phyloP scores from a whole-genome alignment of 2,113 vertebrate species.

The Spea bombifrons region DNA sequence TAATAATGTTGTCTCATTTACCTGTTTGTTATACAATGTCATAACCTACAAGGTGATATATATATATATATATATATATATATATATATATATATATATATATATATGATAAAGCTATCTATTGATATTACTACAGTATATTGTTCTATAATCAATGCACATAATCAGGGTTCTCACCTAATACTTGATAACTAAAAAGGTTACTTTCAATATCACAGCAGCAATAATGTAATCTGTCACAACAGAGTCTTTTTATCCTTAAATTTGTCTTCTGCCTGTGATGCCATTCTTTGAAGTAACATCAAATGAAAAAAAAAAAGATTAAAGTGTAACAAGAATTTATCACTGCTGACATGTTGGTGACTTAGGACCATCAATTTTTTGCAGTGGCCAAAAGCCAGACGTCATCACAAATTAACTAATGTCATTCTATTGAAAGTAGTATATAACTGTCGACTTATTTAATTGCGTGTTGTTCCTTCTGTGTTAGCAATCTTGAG shows the following conservation, averaged over 20 bases:
- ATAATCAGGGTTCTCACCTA: constrained; percentile 34
- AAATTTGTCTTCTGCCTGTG: constrained; percentile 44
- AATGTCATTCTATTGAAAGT: constrained; percentile 3
- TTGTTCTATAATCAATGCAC: constrained; percentile 3
- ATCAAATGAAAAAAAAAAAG: constrained; percentile 47
- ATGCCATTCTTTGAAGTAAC: constrained; percentile 46
- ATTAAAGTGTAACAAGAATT: constrained; percentile 45
- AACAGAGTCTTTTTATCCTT: constrained; percentile 44
- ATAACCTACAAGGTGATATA: constrained; percentile 3
- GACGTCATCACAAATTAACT: constrained; percentile 30
- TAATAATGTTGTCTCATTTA: neutral
- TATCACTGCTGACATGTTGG: constrained; percentile 46
- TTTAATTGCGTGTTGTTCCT: neutral
- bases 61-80: constrained; percentile 19
- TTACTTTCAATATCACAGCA: constrained; percentile 40
- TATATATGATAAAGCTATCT: constrained; percentile 1
- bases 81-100: constrained; percentile 31
- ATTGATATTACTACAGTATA: no score
- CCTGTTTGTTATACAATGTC: neutral
- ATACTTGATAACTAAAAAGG: constrained; percentile 40
- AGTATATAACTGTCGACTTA: neutral
- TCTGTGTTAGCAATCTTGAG: neutral
- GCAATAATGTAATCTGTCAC: constrained; percentile 44
- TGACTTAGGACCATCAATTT: constrained; percentile 40
- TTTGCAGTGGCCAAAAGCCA: constrained; percentile 28